Evolutionary conservation across 2,113 vertebrate species (phyloP).

Genomic region (Chunga burmeisteri): DNA sequence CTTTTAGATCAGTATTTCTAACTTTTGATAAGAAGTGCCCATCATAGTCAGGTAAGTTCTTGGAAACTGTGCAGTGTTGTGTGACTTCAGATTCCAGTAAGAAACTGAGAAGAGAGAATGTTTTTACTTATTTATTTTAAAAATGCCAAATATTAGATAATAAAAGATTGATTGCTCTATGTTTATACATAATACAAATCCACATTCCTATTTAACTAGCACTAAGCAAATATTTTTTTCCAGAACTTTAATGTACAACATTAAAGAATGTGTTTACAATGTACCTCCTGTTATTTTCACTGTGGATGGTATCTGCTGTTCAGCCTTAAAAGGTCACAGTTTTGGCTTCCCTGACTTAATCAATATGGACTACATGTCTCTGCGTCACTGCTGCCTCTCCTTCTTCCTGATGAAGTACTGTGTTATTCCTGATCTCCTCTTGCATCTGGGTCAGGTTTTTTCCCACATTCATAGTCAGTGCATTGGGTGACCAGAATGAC

Average conservation of each 20-base stretch:
- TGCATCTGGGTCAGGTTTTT: slow-evolving; percentile 19
- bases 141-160: neutral
- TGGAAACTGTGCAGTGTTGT: neutral
- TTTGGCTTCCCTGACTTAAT: slow-evolving; percentile 57
- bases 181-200: neutral
- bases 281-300: slow-evolving; percentile 11
- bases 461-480: slow-evolving; percentile 50
- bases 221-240: neutral
- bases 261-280: slow-evolving; percentile 8
- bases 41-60: neutral
- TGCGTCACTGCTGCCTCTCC: slow-evolving; percentile 24
- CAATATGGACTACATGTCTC: slow-evolving; percentile 54
- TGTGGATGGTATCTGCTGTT: slow-evolving; percentile 1
- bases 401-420: slow-evolving; percentile 1
- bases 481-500: slow-evolving; percentile 19
- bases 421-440: slow-evolving; percentile 32
- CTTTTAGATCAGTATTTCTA: neutral
- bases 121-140: neutral
- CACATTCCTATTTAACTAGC: neutral
- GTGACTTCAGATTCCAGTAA: neutral
- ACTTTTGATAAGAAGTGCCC: neutral
- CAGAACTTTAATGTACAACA: neutral
- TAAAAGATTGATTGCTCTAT: neutral
- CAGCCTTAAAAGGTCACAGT: slow-evolving; percentile 61
- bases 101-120: neutral